Base-by-base conservation (phyloP, 1,140 invertebrate genomes). In the Caenorhabditis briggsae region DNA sequence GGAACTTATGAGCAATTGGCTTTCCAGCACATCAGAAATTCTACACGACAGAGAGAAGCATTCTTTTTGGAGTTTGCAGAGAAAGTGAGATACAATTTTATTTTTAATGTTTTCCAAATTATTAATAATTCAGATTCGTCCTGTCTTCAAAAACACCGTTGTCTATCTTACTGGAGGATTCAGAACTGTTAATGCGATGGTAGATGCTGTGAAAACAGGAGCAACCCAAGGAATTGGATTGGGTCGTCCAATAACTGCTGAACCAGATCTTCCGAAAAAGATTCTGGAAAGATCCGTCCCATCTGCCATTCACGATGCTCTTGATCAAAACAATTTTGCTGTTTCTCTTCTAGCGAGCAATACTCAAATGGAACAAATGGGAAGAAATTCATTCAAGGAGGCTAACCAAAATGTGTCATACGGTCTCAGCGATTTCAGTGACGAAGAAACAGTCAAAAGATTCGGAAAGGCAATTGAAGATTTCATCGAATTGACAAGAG, bases 91-190 rank as follows among this genome's bases (percentile, higher is more conserved):
- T 1, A 33, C 1, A 33, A 33, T 33, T 33, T 33, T 61, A 20
- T 3, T 61, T 11, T 1, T 23, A 12, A 61, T 25, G 3, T 61
- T 61, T n/a, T 5, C 6, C 16, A 20, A 43, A 50, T 18, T 6
- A 53, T 50, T 78, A 0, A 50, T 14, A 14, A 53, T 78, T 50
- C 70, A 78, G 59, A 84, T 84, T 14, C 83, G 83, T 53, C 83
- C 83, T 65, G 59, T 84, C 8, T 84, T 84, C 59, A 84, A 88
- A 59, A 82, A 90, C n/a, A 82, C 89, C 2, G 82, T 90, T 48
- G 64, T 89, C 43, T 89, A 90, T 33, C n/a, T 90, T 33, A 89
- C 89, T n/a, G 89, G 89, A 8, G 89, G 89, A 16, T 90, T 90
- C 61, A 74, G 89, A 82, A 90, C 87, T 16, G 84, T 82, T 14